phyloP scores from a whole-genome alignment of 1,140 invertebrate species.

The Hyles euphorbiae region DNA sequence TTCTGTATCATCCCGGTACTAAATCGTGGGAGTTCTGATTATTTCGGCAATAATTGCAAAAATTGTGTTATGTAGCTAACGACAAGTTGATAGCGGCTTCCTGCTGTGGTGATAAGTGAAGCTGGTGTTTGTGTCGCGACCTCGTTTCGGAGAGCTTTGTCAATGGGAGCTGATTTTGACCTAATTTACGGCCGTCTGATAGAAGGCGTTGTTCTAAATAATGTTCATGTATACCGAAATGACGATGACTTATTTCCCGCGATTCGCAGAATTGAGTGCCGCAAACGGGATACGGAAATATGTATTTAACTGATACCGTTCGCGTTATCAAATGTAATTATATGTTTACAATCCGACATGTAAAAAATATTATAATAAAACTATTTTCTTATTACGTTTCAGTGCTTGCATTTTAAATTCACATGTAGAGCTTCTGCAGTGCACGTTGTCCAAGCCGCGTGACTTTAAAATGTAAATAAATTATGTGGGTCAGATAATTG shows the following conservation, averaged over 20 bases:
- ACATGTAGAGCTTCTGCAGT: no score
- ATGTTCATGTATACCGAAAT: slow-evolving; percentile 9
- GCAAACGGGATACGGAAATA: slow-evolving; percentile 20
- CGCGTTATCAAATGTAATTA: slow-evolving; percentile 7
- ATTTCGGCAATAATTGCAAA: slow-evolving; percentile 74
- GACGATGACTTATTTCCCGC: slow-evolving; percentile 13
- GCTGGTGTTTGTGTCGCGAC: slow-evolving; percentile 58
- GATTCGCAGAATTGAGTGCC: slow-evolving; percentile 19
- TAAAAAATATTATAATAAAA: not conserved
- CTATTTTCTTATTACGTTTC: no score
- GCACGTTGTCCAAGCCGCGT: no score
- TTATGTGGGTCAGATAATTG: slow-evolving; percentile 8
- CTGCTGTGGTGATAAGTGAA: slow-evolving; percentile 57
- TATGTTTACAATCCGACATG: not conserved
- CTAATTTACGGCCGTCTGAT: slow-evolving; percentile 45
- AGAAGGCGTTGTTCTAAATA: slow-evolving; percentile 19
- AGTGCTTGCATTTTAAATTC: no score
- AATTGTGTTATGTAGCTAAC: slow-evolving; percentile 67
- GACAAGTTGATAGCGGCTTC: slow-evolving; percentile 67
- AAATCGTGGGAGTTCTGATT: slow-evolving; percentile 53
- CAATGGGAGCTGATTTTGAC: slow-evolving; percentile 71
- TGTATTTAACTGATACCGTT: slow-evolving; percentile 7
- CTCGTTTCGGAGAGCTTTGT: slow-evolving; percentile 66
- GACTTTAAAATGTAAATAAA: not conserved
- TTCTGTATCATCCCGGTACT: slow-evolving; percentile 9